Evolutionary conservation across 37 sponge, comb jelly and placozoan genomes (phyloP), one percentile per base, ranked within the genome.

Genomic region (Bolinopsis microptera): DNA sequence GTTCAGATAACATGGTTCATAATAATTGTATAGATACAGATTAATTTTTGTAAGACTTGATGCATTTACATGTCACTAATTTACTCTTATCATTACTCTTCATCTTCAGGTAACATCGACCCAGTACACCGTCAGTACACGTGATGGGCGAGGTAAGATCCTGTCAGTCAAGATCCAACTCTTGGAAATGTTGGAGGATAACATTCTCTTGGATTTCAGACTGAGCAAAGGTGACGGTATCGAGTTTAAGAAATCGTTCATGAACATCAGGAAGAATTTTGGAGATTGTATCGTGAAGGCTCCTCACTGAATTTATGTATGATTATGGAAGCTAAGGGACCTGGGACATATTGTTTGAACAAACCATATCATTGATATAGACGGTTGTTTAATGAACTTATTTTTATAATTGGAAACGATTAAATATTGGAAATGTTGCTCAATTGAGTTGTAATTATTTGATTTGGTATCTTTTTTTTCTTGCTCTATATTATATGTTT

Each of bases 241-340:
- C 32, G 98, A 97, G 88, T 97, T 97, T 75, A 97, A 97, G 94
- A 95, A 94, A 77, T 48, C 94, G 0, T 97, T 97, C 93, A 88
- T 74, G 40, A 92, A 93, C 69, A 92, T 97, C 61, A 95, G 94
- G 76, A 95, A 96, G 28, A 83, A 93, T n/a, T 94, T 96, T 27
- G 0, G 72, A 24, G 97, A 96, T 80, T 93, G 95, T 36, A 95
- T 97, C 22, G 90, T 86, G 3, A 72, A 72, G 18, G 31, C 3
- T 21, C 31, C n/a, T n/a, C n/a, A n/a, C n/a, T n/a, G n/a, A n/a
- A n/a, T n/a, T n/a, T n/a, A n/a, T n/a, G n/a, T n/a, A n/a, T n/a
- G n/a, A n/a, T n/a, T n/a, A n/a, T n/a, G n/a, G n/a, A n/a, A n/a
- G n/a, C n/a, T n/a, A n/a, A n/a, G n/a, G n/a, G n/a, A n/a, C n/a